Evolutionary conservation across 2,797 vertebrate species (phyloP).

Genomic region (Labeo calbasu): DNA sequence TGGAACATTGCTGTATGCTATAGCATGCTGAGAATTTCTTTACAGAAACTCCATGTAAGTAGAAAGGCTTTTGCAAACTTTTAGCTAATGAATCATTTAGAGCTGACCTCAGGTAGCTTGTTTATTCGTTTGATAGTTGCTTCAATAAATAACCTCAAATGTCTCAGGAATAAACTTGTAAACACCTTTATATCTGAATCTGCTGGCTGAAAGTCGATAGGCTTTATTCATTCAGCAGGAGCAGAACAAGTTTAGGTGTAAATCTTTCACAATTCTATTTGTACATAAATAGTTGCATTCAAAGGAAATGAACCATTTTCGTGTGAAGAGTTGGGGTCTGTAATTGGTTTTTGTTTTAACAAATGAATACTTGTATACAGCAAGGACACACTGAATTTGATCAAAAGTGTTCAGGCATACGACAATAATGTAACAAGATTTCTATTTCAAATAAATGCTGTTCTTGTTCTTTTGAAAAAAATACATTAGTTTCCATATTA

Average conservation of each 20-base stretch:
- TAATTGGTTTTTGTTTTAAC: neutral
- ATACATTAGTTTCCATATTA: neutral
- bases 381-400: neutral
- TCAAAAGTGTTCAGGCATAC: neutral
- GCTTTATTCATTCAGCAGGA: neutral
- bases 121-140: neutral
- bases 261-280: neutral
- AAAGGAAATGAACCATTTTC: neutral
- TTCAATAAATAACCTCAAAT: neutral
- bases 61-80: slow-evolving; percentile 6
- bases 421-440: neutral
- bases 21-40: slow-evolving; percentile 41
- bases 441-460: neutral
- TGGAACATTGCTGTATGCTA: slow-evolving; percentile 45
- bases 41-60: slow-evolving; percentile 15
- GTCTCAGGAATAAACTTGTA: neutral
- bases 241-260: neutral
- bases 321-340: neutral
- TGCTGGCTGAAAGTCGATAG: neutral
- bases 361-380: neutral
- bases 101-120: neutral
- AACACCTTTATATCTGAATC: neutral
- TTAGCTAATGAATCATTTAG: slow-evolving; percentile 14
- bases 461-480: neutral
- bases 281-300: neutral